Conservation (phyloP, 2,797 vertebrate genomes). For the Propithecus perrieri region DNA sequence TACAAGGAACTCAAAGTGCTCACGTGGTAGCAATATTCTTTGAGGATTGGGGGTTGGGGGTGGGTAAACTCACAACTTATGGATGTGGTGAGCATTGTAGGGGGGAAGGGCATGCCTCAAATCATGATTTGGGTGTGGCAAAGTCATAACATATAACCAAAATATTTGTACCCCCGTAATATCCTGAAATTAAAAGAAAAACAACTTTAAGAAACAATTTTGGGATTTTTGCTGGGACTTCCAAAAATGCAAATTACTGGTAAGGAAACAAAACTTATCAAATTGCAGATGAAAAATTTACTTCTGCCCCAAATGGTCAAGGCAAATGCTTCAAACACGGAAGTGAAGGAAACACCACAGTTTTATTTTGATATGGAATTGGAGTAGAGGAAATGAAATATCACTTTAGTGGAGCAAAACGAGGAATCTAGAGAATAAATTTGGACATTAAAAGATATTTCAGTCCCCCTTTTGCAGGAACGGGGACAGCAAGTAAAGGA, state of each 20-base stretch:
- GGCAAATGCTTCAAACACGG: neutral
- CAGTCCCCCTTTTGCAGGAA: neutral
- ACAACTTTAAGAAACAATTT: slow-evolving; percentile 14
- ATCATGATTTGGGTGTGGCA: too few relatives aligned
- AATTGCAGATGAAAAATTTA: slow-evolving; percentile 31
- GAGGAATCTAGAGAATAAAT: neutral
- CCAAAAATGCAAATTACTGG: neutral
- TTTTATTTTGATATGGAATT: neutral
- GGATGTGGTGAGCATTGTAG: too few relatives aligned
- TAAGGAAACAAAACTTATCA: slow-evolving; percentile 26
- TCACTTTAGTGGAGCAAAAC: neutral
- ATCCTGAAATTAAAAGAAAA: neutral
- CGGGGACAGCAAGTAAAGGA: neutral
- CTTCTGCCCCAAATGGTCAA: neutral
- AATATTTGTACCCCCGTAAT: too few relatives aligned
- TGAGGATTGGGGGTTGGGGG: too few relatives aligned
- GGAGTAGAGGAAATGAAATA: neutral
- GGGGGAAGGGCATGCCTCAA: too few relatives aligned
- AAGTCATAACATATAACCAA: too few relatives aligned
- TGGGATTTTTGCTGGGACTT: slow-evolving; percentile 24
- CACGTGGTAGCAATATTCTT: too few relatives aligned
- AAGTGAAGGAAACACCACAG: neutral
- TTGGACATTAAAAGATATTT: neutral
- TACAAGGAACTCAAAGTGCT: too few relatives aligned
- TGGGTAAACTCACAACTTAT: too few relatives aligned